phyloP scores from a whole-genome alignment of 1,140 invertebrate genomes.

The Solen grandis region DNA sequence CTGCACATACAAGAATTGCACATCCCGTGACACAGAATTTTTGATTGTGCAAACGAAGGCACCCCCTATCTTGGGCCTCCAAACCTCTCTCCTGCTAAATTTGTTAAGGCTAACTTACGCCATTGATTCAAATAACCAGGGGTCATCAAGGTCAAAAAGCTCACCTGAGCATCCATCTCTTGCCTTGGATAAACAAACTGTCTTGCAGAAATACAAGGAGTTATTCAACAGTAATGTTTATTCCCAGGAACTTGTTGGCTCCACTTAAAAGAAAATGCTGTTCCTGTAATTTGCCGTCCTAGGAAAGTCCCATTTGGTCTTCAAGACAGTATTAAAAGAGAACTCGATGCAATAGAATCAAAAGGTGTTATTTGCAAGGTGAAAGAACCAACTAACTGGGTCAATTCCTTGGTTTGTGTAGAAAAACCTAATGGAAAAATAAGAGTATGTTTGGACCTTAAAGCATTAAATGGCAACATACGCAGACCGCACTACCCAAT shows the following conservation, averaged over 20 bases:
- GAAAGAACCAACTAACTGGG: conserved; percentile 60
- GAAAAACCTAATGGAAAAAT: conserved; percentile 47
- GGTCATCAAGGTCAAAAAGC: not conserved
- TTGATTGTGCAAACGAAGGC: not conserved
- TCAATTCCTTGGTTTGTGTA: conserved; percentile 58
- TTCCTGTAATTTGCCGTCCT: conserved; percentile 46
- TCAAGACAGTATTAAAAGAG: conserved; percentile 55
- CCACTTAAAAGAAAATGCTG: conserved; percentile 11
- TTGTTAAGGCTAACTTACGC: not conserved
- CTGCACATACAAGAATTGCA: too few species aligned
- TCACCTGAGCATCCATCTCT: not conserved
- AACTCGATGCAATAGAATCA: conserved; percentile 53
- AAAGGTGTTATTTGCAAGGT: conserved; percentile 59
- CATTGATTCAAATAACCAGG: not conserved
- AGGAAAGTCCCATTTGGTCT: conserved; percentile 46
- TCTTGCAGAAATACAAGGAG: conserved; percentile 34
- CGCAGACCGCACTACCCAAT: conserved; percentile 39
- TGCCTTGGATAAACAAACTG: not conserved
- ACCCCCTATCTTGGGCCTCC: too few species aligned
- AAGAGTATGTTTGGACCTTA: conserved; percentile 45
- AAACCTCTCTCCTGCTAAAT: not conserved
- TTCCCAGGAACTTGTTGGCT: conserved; percentile 51
- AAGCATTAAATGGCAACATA: conserved; percentile 34
- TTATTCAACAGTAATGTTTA: conserved; percentile 49
- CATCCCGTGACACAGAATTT: too few species aligned